These are phyloP conservation scores for Rutilus rutilus DNA, from an alignment of 2,113 vertebrate genomes.

Conservation along the genomic window DNA sequence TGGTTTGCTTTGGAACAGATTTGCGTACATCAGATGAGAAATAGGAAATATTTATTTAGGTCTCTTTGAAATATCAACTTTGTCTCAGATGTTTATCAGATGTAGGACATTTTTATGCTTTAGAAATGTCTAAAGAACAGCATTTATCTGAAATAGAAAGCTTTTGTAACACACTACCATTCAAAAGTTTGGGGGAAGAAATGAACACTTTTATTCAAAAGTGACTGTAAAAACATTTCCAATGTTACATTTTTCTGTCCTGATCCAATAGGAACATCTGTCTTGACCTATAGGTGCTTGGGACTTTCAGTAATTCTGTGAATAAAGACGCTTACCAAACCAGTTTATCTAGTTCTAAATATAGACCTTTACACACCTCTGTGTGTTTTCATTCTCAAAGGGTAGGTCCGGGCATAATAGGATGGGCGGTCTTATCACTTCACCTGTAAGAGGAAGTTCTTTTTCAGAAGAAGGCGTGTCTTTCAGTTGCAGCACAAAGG, in stretches of 20 bases:
- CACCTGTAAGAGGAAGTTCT: slow-evolving; percentile 30
- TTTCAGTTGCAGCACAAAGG: slow-evolving; percentile 18
- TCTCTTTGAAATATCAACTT: too few relatives aligned
- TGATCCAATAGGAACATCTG: background rate
- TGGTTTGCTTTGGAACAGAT: background rate
- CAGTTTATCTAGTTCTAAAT: slow-evolving; percentile 31
- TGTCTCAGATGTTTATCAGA: too few relatives aligned
- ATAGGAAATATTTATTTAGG: background rate
- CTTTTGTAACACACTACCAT: too few relatives aligned
- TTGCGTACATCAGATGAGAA: background rate
- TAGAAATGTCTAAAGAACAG: too few relatives aligned
- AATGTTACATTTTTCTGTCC: too few relatives aligned
- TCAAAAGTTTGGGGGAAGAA: too few relatives aligned
- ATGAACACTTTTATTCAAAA: too few relatives aligned
- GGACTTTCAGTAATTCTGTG: background rate
- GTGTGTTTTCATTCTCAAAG: slow-evolving; percentile 17
- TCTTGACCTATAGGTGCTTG: background rate
- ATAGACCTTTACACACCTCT: background rate
- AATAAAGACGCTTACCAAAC: background rate
- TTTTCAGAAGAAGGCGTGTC: slow-evolving; percentile 24
- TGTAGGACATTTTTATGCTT: too few relatives aligned
- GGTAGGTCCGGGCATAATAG: background rate
- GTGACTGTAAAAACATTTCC: too few relatives aligned
- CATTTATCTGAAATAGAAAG: too few relatives aligned
- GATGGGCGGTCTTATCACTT: slow-evolving; percentile 25